These are phyloP conservation scores for Halictus quadricinctus DNA, from an alignment of 2,888 invertebrate genomes.

Conservation along the genomic window DNA sequence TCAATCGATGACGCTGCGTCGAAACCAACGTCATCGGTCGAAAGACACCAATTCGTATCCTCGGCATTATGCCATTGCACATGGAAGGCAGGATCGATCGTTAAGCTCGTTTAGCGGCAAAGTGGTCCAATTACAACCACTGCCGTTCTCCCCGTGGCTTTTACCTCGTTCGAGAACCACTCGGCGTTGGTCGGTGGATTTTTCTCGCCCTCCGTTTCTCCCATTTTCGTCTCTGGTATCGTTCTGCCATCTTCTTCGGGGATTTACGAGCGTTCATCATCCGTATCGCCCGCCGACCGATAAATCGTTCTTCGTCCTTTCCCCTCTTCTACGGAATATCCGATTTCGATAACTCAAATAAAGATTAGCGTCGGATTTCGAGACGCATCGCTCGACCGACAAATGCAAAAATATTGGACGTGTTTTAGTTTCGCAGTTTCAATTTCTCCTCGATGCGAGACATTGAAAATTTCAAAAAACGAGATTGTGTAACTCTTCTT, in stretches of 20 bases:
- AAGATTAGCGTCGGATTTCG: constrained; percentile 21
- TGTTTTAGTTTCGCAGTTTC: background rate
- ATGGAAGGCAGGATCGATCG: constrained; percentile 68
- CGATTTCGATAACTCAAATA: constrained; percentile 23
- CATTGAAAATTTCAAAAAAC: background rate
- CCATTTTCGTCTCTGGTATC: background rate
- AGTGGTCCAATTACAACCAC: constrained; percentile 67
- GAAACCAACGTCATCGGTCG: constrained; percentile 44
- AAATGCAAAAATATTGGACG: background rate
- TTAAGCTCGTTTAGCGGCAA: constrained; percentile 70
- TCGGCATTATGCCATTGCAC: constrained; percentile 39
- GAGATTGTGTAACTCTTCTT: constrained; percentile 23
- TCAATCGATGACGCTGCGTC: constrained; percentile 25
- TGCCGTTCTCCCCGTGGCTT: constrained; percentile 34
- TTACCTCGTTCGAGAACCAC: constrained; percentile 46
- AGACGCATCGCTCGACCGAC: background rate
- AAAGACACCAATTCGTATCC: constrained; percentile 37
- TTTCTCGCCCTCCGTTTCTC: constrained; percentile 35
- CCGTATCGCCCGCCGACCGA: background rate
- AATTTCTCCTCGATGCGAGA: background rate
- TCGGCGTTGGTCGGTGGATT: constrained; percentile 20
- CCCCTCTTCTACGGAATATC: background rate
- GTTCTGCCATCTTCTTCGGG: background rate
- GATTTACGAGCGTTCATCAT: constrained; percentile 9
- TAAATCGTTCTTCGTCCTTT: background rate